Base-by-base conservation (phyloP, 2,113 vertebrate genomes). In the Leptosomus discolor region DNA sequence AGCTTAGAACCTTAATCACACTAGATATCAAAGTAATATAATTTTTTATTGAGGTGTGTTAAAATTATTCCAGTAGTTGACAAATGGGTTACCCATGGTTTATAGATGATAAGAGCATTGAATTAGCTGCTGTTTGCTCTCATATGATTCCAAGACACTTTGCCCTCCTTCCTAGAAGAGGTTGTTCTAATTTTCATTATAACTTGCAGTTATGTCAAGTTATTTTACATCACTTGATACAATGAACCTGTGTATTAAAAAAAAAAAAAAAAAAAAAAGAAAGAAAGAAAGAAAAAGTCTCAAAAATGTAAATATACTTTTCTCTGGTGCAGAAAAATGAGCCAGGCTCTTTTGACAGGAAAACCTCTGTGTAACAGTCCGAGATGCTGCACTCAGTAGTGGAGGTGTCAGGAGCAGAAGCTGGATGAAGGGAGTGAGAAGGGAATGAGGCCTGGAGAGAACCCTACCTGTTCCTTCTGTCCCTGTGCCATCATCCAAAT, bases 1-100 rank as follows among this genome's bases (percentile, higher is more conserved):
- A 78, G 41, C 29, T 88, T 92, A 95, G 80, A 94, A 69, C 18
- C 65, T 92, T 94, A 96, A 95, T 95, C 80, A 90, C 46, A 80
- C 80, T 85, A 92, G 34, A 71, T 90, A 82, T 75, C 73, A 93
- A 92, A 95, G 70, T 64, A 92, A 71, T 71, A 46, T 6, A 11
- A 12, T 83, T 83, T 97, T 97, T 96, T 70, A 88, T 21, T 61
- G 56, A 93, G 15, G 22, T 95, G 34, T 54, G 18, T 75, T 77
- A 79, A 91, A 97, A 76, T 92, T 15, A 90, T 88, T 95, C 46
- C 5, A 7, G 68, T 69, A 68, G 43, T 80, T 95, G 80, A 89
- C 86, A 95, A 87, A 88, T 92, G 39, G 51, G 24, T 86, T 91
- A 74, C 57, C 67, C 34, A 23, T 94, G 64, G 41, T 88, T 92